phyloP scores from a whole-genome alignment of 2,888 invertebrate genomes.

The Hoplodrina blanda region DNA sequence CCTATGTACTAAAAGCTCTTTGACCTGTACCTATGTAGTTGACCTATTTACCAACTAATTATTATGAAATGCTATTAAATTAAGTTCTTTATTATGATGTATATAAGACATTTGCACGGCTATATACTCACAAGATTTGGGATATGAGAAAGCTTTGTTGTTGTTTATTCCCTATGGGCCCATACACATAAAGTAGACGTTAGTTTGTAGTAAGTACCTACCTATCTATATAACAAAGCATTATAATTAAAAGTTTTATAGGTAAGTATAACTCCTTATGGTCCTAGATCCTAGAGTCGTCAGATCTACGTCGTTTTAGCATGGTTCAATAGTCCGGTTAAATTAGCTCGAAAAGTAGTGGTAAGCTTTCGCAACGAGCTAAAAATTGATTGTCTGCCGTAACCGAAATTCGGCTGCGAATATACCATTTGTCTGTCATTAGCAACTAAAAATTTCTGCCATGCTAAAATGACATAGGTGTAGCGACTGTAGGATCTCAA shows the following conservation, averaged over 20 bases:
- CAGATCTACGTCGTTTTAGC: not conserved
- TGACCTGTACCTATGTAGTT: too few relatives aligned
- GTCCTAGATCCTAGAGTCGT: not conserved
- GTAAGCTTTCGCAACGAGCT: too few relatives aligned
- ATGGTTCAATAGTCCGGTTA: too few relatives aligned
- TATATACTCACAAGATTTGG: conserved; percentile 6
- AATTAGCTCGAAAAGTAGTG: too few relatives aligned
- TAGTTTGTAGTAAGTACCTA: not conserved
- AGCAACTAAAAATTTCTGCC: too few relatives aligned
- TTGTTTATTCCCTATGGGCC: conserved; percentile 20
- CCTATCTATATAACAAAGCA: not conserved
- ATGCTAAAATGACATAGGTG: not conserved
- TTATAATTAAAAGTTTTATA: conserved; percentile 46
- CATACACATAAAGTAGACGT: not conserved
- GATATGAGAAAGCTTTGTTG: conserved; percentile 23
- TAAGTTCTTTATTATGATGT: too few relatives aligned
- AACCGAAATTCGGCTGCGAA: too few relatives aligned
- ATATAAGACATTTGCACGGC: not conserved
- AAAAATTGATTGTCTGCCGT: too few relatives aligned
- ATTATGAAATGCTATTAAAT: too few relatives aligned
- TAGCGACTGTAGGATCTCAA: not conserved
- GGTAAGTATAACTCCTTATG: conserved; percentile 6
- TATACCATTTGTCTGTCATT: too few relatives aligned
- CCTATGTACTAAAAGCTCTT: too few relatives aligned
- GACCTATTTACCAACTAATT: too few relatives aligned